These are phyloP conservation scores for Agriotes lineatus DNA, from an alignment of 2,888 invertebrate genomes.

Conservation along the genomic window DNA sequence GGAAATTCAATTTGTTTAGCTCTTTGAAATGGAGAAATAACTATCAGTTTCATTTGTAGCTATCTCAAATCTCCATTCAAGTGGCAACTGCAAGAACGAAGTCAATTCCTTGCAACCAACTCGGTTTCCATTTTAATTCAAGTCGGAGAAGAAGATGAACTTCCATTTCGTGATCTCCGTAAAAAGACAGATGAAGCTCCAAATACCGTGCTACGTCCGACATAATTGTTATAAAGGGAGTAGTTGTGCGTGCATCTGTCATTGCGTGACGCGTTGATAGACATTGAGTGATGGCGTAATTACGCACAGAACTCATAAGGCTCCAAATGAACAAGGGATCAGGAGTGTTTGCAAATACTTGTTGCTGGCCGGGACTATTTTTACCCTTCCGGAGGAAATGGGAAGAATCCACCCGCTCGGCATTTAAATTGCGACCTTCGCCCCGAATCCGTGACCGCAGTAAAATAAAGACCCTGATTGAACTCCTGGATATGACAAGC, in stretches of 20 bases:
- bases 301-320: slow-evolving; percentile 53
- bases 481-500: slow-evolving; percentile 9
- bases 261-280: slow-evolving; percentile 58
- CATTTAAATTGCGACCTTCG: slow-evolving; percentile 2
- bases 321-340: slow-evolving; percentile 29
- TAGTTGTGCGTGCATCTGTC: slow-evolving; percentile 57
- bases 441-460: background rate
- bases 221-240: slow-evolving; percentile 44
- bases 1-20: too few species aligned
- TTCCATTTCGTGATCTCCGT: slow-evolving; percentile 1
- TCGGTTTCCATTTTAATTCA: background rate
- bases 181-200: slow-evolving; percentile 28
- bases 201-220: slow-evolving; percentile 4
- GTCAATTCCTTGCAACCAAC: too few species aligned
- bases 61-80: too few species aligned
- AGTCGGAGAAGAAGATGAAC: background rate
- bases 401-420: background rate
- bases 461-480: slow-evolving; percentile 19
- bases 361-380: slow-evolving; percentile 5
- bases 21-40: too few species aligned
- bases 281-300: slow-evolving; percentile 62
- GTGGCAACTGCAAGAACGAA: too few species aligned
- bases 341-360: slow-evolving; percentile 19
- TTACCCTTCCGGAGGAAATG: background rate
- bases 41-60: too few species aligned